Base-by-base conservation (phyloP, 2,113 vertebrate genomes). In the Genyomyrus donnyi region DNA sequence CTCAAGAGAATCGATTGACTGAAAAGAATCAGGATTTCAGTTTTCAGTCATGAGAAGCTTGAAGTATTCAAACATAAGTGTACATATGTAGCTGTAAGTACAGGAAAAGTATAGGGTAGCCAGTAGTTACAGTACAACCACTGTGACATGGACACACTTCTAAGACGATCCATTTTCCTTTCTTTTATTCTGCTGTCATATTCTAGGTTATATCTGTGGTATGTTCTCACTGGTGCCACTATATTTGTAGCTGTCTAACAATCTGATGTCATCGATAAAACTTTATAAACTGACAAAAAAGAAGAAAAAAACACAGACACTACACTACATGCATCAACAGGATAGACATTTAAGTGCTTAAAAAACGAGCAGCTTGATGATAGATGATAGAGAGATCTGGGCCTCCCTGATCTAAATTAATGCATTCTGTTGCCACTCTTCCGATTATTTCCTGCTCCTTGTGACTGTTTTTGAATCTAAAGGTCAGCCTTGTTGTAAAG, bases 401-500 rank as follows among this genome's bases (percentile, higher is more conserved):
- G 88, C 31, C 85, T 24, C 56, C 11, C 45, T 21, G 27, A 85
- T 74, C n/a, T 17, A 88, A 85, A 77, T 52, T 21, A 89, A 89
- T 89, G 52, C 83, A 39, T 31, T 58, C 66, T 27, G 15, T 45
- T 52, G 19, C 27, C 58, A 52, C 42, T 88, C 86, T 90, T 87
- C 88, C 88, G 89, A 88, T 89, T 83, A 87, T 83, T 62, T 42
- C 45, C 77, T 35, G 27, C 42, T 88, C 42, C 86, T 48, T 85
- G 31, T 24, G 27, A 85, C 50, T 88, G 88, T 87, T 88, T 62
- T 24, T 53, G 50, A 48, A 77, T 46, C 39, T 31, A 89, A 91
- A 90, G 92, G 92, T 91, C 90, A 89, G 49, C 50, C 53, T n/a
- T 70, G 87, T 88, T 35, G 46, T 77, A 17, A 58, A 48, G 10